These are phyloP conservation scores for Drosophila miranda DNA, from an alignment of 1,140 invertebrate genomes.

Conservation along the genomic window DNA sequence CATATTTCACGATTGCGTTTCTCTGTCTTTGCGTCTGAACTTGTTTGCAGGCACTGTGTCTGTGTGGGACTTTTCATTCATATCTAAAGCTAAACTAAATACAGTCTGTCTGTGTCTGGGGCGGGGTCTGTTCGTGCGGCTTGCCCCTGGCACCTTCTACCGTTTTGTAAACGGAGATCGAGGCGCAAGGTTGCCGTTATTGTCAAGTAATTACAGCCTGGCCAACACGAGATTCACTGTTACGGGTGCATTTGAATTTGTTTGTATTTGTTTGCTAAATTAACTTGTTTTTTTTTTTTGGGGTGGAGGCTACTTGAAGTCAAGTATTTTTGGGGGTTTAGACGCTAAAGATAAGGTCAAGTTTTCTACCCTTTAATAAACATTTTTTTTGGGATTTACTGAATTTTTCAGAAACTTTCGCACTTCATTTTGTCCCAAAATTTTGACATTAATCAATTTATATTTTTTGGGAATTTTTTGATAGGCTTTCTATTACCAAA, in stretches of 20 bases:
- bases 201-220: slow-evolving; percentile 72
- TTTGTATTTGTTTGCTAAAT: slow-evolving; percentile 15
- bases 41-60: slow-evolving; percentile 48
- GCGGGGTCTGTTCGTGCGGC: slow-evolving; percentile 12
- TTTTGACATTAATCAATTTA: no score
- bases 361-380: no score
- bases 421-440: no score
- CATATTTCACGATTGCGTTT: slow-evolving; percentile 65
- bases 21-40: slow-evolving; percentile 39
- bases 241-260: slow-evolving; percentile 27
- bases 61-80: slow-evolving; percentile 69
- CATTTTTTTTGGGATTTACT: neutral
- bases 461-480: no score
- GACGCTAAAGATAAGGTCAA: no score
- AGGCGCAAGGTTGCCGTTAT: slow-evolving; percentile 77
- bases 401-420: neutral
- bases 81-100: slow-evolving; percentile 49
- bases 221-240: slow-evolving; percentile 57
- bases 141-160: slow-evolving; percentile 18
- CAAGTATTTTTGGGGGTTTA: slow-evolving; percentile 9
- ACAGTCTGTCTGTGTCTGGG: slow-evolving; percentile 25
- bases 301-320: slow-evolving; percentile 8
- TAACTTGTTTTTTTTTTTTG: slow-evolving; percentile 30
- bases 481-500: no score
- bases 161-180: slow-evolving; percentile 62